Percentiles rank a stretch among this genome's conserved stretches.
Evolutionary conservation across 2,797 vertebrate species (phyloP).

Genomic region (Betta splendens): DNA sequence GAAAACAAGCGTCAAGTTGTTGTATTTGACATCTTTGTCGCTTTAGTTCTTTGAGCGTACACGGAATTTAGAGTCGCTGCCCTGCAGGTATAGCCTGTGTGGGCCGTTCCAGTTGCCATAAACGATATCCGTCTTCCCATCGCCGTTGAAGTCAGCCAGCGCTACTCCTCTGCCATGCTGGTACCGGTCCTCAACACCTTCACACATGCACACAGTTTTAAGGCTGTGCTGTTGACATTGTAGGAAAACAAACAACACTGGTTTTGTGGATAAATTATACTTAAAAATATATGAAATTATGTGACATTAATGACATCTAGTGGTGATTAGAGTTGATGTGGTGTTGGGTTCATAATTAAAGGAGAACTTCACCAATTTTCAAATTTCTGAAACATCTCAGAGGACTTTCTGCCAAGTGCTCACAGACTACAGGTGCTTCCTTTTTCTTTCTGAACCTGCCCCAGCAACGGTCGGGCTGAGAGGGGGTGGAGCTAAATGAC

Average conservation of each 20-base stretch:
- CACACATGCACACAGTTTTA: not conserved
- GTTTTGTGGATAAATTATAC: not conserved
- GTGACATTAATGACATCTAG: not conserved
- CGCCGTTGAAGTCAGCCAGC: slow-evolving; percentile 92
- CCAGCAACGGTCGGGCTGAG: too few species aligned
- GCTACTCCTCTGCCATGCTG: slow-evolving; percentile 92
- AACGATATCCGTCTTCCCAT: slow-evolving; percentile 92
- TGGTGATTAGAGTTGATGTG: too few species aligned
- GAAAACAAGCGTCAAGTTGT: not conserved
- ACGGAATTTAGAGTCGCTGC: slow-evolving; percentile 82
- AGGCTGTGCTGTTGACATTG: not conserved
- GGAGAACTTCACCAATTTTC: too few species aligned
- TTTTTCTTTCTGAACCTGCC: too few species aligned
- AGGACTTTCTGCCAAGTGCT: too few species aligned
- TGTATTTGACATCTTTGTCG: not conserved
- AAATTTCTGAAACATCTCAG: too few species aligned
- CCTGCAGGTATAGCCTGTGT: slow-evolving; percentile 92
- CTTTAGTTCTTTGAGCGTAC: slow-evolving; percentile 73
- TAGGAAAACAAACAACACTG: not conserved
- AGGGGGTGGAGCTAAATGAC: too few species aligned
- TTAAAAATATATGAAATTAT: not conserved
- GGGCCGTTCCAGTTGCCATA: slow-evolving; percentile 97
- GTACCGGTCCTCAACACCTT: slow-evolving; percentile 88
- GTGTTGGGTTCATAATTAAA: too few species aligned
- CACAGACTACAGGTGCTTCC: too few species aligned